phyloP scores from a whole-genome alignment of 35 echinoderm and acorn worm genomes.

The Anneissia japonica region DNA sequence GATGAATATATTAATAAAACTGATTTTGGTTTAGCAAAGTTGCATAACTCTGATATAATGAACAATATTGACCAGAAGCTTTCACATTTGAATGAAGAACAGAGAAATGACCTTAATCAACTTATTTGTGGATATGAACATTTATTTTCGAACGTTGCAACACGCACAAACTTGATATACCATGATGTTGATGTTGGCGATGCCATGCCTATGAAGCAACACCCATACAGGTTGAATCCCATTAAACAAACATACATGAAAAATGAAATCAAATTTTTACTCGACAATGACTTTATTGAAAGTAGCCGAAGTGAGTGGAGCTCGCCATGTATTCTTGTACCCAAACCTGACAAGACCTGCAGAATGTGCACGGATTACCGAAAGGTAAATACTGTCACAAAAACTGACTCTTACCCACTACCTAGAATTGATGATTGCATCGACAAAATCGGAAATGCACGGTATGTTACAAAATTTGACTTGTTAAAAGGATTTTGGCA shows the following conservation, averaged over 20 bases:
- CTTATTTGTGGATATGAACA: no score
- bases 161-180: no score
- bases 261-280: conserved; percentile 57
- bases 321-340: conserved; percentile 45
- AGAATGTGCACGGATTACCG: conserved; percentile 54
- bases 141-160: no score
- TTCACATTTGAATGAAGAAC: no score
- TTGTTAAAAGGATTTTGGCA: conserved; percentile 71
- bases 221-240: conserved; percentile 60
- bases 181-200: conserved; percentile 43
- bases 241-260: conserved; percentile 23
- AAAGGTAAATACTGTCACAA: conserved; percentile 54
- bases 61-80: no score
- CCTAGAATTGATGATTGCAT: conserved; percentile 67
- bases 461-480: conserved; percentile 59
- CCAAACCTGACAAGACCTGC: conserved; percentile 25
- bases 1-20: no score
- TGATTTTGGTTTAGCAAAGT: no score
- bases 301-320: conserved; percentile 47
- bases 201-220: conserved; percentile 40
- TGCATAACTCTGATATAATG: no score
- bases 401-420: conserved; percentile 58
- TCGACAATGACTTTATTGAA: conserved; percentile 55
- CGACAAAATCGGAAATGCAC: conserved; percentile 52
- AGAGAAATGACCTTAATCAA: no score